Conservation (phyloP, 2,888 invertebrate genomes). For the Trichopria drosophilae region DNA sequence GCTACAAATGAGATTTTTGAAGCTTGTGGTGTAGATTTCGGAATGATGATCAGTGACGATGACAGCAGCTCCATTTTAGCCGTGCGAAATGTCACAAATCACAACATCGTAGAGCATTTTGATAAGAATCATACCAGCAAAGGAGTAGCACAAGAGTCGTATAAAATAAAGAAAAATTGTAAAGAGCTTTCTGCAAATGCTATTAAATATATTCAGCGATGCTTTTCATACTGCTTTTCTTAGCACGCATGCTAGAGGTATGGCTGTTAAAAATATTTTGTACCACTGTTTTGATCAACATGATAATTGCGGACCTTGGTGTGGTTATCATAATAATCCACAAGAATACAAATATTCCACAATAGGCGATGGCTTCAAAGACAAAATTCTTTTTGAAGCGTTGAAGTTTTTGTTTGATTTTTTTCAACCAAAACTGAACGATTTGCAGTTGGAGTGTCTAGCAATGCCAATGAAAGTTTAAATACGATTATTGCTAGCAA, state of each 20-base stretch:
- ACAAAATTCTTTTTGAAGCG: constrained; percentile 24
- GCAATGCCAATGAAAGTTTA: background rate
- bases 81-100: constrained; percentile 25
- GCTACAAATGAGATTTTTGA: constrained; percentile 25
- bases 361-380: constrained; percentile 31
- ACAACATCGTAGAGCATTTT: constrained; percentile 35
- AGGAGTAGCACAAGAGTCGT: constrained; percentile 32
- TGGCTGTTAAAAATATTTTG: constrained; percentile 30
- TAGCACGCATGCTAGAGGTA: constrained; percentile 20
- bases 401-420: constrained; percentile 29
- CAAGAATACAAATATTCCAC: constrained; percentile 29
- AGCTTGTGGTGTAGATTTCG: constrained; percentile 30
- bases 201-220: constrained; percentile 27
- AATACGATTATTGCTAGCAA: constrained; percentile 1
- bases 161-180: constrained; percentile 27
- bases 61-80: constrained; percentile 37
- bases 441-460: background rate
- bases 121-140: constrained; percentile 38
- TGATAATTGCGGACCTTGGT: constrained; percentile 31
- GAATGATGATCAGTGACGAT: constrained; percentile 37
- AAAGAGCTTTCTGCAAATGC: constrained; percentile 28
- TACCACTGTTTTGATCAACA: constrained; percentile 31
- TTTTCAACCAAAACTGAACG: constrained; percentile 29
- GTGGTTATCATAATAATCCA: constrained; percentile 25
- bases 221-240: constrained; percentile 31